Evolutionary conservation across 1,140 invertebrate species (phyloP).

Genomic region (Leptinotarsa lineolata): DNA sequence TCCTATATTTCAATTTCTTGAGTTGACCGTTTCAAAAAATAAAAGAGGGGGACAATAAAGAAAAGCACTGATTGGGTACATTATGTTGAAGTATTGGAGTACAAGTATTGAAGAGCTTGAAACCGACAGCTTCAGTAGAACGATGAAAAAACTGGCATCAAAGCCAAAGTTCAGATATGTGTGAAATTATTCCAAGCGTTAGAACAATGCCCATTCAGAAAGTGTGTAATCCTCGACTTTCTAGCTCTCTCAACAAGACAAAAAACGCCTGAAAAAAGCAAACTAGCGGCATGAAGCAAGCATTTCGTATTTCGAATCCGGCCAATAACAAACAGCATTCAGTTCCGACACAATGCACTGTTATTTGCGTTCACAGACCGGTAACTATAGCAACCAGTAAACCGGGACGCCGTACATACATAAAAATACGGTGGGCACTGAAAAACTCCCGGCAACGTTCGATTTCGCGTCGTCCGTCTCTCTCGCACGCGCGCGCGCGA

Average conservation of each 20-base stretch:
- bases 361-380: constrained; percentile 50
- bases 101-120: too few relatives aligned
- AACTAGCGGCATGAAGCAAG: not conserved
- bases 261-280: constrained; percentile 3
- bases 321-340: constrained; percentile 33
- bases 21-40: too few relatives aligned
- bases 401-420: constrained; percentile 50
- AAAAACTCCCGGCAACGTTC: constrained; percentile 44
- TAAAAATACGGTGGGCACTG: constrained; percentile 42
- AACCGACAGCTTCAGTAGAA: too few relatives aligned
- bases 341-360: constrained; percentile 43
- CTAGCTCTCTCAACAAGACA: not conserved
- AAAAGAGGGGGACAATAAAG: too few relatives aligned
- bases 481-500: constrained; percentile 14
- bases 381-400: constrained; percentile 51
- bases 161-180: too few relatives aligned
- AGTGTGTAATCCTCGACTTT: not conserved
- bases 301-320: constrained; percentile 12
- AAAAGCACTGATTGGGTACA: too few relatives aligned
- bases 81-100: too few relatives aligned
- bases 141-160: too few relatives aligned
- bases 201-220: not conserved
- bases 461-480: constrained; percentile 36
- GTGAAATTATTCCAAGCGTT: not conserved
- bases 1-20: too few relatives aligned